Base-by-base conservation (phyloP, 2,113 vertebrate genomes). In the Anthoscopus minutus region DNA sequence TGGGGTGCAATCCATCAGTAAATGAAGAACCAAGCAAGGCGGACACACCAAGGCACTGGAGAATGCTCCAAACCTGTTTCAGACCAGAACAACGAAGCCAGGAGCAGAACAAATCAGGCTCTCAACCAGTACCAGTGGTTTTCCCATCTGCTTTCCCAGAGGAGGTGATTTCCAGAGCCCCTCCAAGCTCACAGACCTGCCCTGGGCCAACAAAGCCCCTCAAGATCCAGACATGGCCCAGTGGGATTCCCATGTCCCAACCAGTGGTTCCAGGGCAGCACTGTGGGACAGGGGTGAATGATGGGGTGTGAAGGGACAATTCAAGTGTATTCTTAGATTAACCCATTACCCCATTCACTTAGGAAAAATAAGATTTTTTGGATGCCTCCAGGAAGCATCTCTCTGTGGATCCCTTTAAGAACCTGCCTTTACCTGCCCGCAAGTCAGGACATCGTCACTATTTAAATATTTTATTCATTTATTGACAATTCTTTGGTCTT, bases 221-320 rank as follows among this genome's bases (percentile, higher is more conserved):
- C 0, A 4, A 12, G 1, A 6, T 9, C 12, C 7, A 7, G 57
- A 31, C n/a, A 44, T 0, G 0, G 27, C 61, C 28, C 48, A 4
- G 1, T 3, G 60, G 33, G 27, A 14, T 50, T 30, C 58, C 42
- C 18, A 45, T 11, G 7, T 25, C 44, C 56, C 44, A 22, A 3
- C 30, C 12, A 13, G 27, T 0, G 1, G 61, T 31, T 66, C 31
- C 16, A 44, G 66, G 30, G 51, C 24, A 60, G 67, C 5, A 4
- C 16, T 3, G 54, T 12, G 6, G 62, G 30, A 40, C 1, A 7
- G 37, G 76, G 27, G 13, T 37, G 77, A 72, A 16, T 11, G 20
- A 56, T 13, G n/a, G 9, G 14, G 3, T 70, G 15, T 62, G 35
- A 86, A 86, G 45, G 45, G 5, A 62, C 9, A 44, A 58, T 47